Percentiles rank a stretch among this genome's conserved stretches.
Conservation (phyloP, 2,113 vertebrate genomes). For the Cynopterus brachyotis region DNA sequence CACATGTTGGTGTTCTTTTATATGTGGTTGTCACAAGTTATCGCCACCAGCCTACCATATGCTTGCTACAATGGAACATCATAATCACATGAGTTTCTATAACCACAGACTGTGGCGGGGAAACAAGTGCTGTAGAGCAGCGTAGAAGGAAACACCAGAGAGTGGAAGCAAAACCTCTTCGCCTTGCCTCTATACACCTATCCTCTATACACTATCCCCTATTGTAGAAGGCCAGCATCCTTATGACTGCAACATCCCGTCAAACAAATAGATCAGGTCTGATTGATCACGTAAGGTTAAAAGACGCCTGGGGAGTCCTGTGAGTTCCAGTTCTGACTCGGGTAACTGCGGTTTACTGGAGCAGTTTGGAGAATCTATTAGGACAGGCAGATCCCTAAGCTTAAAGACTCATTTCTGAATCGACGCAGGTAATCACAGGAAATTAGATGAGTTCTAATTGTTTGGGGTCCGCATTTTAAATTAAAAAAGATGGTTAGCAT, state of each 20-base stretch:
- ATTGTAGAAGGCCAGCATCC: not conserved
- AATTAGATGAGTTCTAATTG: not conserved
- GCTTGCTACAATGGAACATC: not conserved
- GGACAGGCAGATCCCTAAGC: not conserved
- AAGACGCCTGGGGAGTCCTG: not conserved
- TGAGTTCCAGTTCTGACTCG: not conserved
- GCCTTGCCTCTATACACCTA: too few relatives aligned
- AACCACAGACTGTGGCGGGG: not conserved
- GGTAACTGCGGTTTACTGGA: not conserved
- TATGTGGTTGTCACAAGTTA: not conserved
- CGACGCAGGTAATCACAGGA: not conserved
- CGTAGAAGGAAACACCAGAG: not conserved
- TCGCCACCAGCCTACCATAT: not conserved
- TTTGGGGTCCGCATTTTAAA: slow-evolving; percentile 28
- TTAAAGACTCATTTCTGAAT: not conserved
- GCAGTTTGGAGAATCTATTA: not conserved
- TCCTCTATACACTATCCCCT: too few relatives aligned
- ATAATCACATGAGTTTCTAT: not conserved
- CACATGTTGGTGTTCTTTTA: not conserved
- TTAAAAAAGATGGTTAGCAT: not conserved
- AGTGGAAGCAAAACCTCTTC: not conserved
- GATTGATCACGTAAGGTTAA: not conserved
- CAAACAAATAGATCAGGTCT: not conserved
- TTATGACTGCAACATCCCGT: not conserved
- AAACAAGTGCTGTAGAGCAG: not conserved